These are phyloP conservation scores for Columba guinea DNA, from an alignment of 2,797 vertebrate genomes.

Conservation along the genomic window DNA sequence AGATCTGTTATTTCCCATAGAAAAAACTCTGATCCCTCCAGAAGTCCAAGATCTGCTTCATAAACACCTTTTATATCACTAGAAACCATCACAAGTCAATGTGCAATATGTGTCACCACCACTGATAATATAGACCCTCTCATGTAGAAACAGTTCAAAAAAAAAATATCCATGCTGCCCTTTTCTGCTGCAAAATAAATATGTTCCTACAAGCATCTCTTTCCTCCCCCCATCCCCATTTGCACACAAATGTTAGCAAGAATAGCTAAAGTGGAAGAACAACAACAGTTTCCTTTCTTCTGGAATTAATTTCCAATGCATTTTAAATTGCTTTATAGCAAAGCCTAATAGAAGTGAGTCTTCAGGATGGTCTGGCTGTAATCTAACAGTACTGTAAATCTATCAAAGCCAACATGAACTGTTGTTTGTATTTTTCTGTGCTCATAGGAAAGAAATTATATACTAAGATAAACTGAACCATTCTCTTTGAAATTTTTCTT, in stretches of 20 bases:
- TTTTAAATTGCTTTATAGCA: neutral
- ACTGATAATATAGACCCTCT: neutral
- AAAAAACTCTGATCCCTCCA: neutral
- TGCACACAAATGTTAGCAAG: neutral
- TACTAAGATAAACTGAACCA: neutral
- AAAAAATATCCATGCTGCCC: neutral
- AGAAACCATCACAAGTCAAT: neutral
- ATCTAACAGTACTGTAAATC: neutral
- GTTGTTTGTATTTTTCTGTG: neutral
- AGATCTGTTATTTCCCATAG: neutral
- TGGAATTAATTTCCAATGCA: neutral
- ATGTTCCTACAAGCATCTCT: accelerated
- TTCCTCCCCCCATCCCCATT: neutral
- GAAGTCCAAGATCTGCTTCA: neutral
- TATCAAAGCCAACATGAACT: neutral
- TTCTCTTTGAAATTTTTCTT: conserved; percentile 21
- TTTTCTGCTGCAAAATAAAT: neutral
- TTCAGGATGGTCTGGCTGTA: neutral
- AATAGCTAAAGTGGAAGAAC: neutral
- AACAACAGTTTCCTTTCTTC: neutral
- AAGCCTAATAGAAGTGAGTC: neutral
- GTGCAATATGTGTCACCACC: neutral
- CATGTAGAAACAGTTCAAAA: neutral
- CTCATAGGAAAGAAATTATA: neutral
- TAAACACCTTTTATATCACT: neutral